These are phyloP conservation scores for Engystomops pustulosus DNA, from an alignment of 2,113 vertebrate genomes.

Conservation along the genomic window DNA sequence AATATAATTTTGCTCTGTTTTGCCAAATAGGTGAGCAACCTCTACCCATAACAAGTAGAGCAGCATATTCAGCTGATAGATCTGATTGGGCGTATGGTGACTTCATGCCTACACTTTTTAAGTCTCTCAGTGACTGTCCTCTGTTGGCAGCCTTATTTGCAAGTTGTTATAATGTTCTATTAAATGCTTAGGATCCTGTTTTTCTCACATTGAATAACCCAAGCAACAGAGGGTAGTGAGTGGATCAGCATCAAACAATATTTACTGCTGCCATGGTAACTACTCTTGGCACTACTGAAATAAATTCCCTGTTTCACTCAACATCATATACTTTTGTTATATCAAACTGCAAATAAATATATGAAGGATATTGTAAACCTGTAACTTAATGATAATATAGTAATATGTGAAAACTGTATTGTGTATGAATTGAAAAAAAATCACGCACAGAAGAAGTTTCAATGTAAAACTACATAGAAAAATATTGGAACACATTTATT, in stretches of 20 bases:
- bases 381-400: not conserved
- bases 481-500: no score
- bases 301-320: conserved; percentile 28
- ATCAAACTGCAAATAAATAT: not conserved
- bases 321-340: conserved; percentile 3
- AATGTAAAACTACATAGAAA: no score
- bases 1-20: not conserved
- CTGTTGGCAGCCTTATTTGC: not conserved
- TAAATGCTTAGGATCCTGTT: not conserved
- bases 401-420: not conserved
- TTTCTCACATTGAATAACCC: conserved; percentile 5
- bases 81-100: not conserved
- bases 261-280: conserved; percentile 49
- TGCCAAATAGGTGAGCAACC: no score
- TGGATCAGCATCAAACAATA: conserved; percentile 36
- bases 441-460: no score
- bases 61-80: no score
- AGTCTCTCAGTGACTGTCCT: not conserved
- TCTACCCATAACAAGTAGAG: not conserved
- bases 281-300: conserved; percentile 22
- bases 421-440: not conserved
- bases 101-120: not conserved
- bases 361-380: not conserved
- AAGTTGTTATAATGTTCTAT: not conserved
- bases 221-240: conserved; percentile 8